These are phyloP conservation scores for Scaptomyza polygonia DNA, from an alignment of 2,888 invertebrate species.

Conservation along the genomic window DNA sequence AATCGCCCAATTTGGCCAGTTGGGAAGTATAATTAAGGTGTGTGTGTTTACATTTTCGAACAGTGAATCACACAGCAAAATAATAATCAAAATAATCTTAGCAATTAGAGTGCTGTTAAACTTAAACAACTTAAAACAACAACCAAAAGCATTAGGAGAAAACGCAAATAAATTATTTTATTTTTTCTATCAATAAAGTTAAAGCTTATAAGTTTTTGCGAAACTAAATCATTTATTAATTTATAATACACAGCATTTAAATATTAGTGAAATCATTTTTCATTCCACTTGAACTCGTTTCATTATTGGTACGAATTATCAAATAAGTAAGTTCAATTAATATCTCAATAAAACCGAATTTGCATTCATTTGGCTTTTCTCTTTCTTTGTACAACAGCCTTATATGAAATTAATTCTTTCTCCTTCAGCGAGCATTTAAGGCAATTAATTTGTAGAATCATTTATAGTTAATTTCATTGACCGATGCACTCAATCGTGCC, in stretches of 20 bases:
- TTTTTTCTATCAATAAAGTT: no score
- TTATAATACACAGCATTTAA: no score
- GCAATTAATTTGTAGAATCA: conserved; percentile 25
- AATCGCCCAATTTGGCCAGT: conserved; percentile 37
- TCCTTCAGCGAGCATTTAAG: conserved; percentile 1
- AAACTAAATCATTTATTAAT: no score
- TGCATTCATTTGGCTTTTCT: not conserved
- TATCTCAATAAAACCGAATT: conserved; percentile 1
- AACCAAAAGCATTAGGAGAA: no score
- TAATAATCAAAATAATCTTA: conserved; percentile 15
- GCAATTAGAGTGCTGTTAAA: not conserved
- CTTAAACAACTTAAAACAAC: not conserved
- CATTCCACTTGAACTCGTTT: not conserved
- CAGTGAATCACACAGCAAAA: conserved; percentile 14
- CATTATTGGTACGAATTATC: not conserved
- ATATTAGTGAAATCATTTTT: no score
- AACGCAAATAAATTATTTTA: no score
- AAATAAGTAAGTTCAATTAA: not conserved
- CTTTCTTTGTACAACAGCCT: not conserved
- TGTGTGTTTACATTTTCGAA: conserved; percentile 13
- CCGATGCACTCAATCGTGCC: conserved; percentile 18
- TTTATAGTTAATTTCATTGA: conserved; percentile 30
- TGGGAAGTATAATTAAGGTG: conserved; percentile 29
- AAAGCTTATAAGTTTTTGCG: no score
- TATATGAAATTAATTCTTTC: not conserved